Evolutionary conservation across 2,797 vertebrate genomes (phyloP).

Genomic region (Babyrousa celebensis): DNA sequence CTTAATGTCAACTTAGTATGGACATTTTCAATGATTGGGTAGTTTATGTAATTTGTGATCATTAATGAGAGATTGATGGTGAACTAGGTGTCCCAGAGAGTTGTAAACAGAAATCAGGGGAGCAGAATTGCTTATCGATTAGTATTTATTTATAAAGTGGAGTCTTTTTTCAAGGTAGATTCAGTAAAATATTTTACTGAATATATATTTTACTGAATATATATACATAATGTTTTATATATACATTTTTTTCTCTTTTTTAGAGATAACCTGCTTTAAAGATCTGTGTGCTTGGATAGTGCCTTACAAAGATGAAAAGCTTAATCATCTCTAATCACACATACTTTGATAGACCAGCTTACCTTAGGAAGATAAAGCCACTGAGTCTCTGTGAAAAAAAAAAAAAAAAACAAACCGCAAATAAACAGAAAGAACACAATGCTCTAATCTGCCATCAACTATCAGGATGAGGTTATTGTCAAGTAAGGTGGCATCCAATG

Average conservation of each 20-base stretch:
- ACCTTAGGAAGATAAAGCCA: conserved; percentile 13
- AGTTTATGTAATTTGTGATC: conserved; percentile 15
- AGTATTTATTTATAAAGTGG: conserved; percentile 81
- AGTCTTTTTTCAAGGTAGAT: conserved; percentile 70
- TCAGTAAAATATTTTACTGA: not conserved
- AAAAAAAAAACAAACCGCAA: not conserved
- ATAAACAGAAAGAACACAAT: not conserved
- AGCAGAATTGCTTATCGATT: conserved; percentile 82
- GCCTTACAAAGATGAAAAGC: not conserved
- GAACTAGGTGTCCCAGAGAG: not conserved
- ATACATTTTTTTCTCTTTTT: not conserved
- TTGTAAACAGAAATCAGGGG: conserved; percentile 45
- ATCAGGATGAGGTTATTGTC: conserved; percentile 86
- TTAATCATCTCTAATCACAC: not conserved
- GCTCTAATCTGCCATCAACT: not conserved
- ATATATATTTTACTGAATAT: no score
- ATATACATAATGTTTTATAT: no score
- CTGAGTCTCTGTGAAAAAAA: not conserved
- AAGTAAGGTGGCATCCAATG: conserved; percentile 78
- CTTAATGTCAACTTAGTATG: not conserved
- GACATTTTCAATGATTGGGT: not conserved
- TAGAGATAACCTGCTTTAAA: conserved; percentile 37
- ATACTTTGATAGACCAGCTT: not conserved
- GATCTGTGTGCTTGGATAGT: not conserved
- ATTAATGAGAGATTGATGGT: conserved; percentile 45